Base-by-base conservation (phyloP, 1,140 invertebrate species). In the Apis laboriosa region DNA sequence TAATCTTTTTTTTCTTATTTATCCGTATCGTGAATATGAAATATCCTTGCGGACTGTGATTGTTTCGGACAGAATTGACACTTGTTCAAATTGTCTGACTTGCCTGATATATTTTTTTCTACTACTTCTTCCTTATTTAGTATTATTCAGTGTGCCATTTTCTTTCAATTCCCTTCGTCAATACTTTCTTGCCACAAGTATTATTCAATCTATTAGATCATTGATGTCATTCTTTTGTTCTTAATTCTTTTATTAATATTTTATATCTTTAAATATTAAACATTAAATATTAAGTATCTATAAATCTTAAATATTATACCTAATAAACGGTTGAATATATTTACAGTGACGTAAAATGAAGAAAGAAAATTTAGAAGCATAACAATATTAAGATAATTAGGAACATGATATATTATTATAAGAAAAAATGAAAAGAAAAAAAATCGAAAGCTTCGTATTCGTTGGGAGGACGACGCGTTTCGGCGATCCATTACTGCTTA, bases 111-210 rank as follows among this genome's bases (percentile, higher is more conserved):
- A 68, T 81, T 75, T 15, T 86, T 86, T 64, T 17, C 75, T n/a
- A 73, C 51, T 63, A 24, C 34, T 51, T 77, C 24, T 71, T 66
- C 56, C 55, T 34, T 55, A 55, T 73, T 58, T 88, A 88, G 82
- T 84, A 75, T 88, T 86, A 89, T 84, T 84, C 85, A 88, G 67
- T 53, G 92, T 92, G 92, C 92, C 92, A 92, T 92, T 89, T 80
- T 86, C 84, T 80, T 88, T 71, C 77, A 80, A 73, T n/a, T 70
- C 61, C 56, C 73, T 82, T 73, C 77, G 83, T 74, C 78, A 77
- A 74, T 82, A 87, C 78, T 86, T 89, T 86, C 86, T 91, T 92
- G 89, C 88, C 89, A 88, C n/a, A 72, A 43, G 67, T n/a, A 83
- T n/a, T 24, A 66, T 34, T 67, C 71, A 61, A 11, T 73, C 56